Percentiles rank a stretch among this genome's conserved stretches.
phyloP scores from a whole-genome alignment of 2,888 invertebrate genomes.

The Polyploca ridens region DNA sequence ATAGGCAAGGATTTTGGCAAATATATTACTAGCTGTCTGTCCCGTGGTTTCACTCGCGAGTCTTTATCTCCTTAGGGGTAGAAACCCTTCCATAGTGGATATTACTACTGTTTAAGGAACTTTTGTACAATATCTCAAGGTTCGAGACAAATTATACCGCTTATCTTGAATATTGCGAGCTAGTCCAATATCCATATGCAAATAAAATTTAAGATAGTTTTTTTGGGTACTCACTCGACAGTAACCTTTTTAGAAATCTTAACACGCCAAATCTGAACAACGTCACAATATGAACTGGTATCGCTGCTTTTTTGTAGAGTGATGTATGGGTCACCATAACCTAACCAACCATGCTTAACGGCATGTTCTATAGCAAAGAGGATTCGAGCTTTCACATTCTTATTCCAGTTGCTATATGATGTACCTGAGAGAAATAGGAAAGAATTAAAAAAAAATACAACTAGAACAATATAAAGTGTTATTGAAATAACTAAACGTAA shows the following conservation, averaged over 20 bases:
- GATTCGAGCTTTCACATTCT: slow-evolving; percentile 48
- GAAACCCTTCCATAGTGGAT: no score
- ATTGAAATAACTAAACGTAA: no score
- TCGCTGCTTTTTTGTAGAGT: slow-evolving; percentile 56
- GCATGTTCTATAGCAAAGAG: slow-evolving; percentile 58
- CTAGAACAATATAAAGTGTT: no score
- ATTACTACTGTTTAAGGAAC: no score
- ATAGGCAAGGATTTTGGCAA: no score
- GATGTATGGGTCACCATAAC: slow-evolving; percentile 57
- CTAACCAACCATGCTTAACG: slow-evolving; percentile 51
- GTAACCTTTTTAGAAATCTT: slow-evolving; percentile 41
- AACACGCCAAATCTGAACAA: slow-evolving; percentile 50
- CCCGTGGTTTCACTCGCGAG: no score
- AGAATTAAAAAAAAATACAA: neutral
- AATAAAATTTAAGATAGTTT: neutral
- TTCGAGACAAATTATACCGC: no score
- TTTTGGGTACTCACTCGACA: slow-evolving; percentile 52
- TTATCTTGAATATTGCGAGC: no score
- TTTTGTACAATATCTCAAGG: no score
- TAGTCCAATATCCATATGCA: no score
- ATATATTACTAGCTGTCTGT: no score
- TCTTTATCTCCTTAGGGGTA: no score
- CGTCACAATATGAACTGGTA: slow-evolving; percentile 60
- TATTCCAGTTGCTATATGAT: slow-evolving; percentile 39
- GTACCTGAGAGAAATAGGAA: slow-evolving; percentile 24